These are phyloP conservation scores for Cinclus cinclus DNA, from an alignment of 2,113 vertebrate species.

Conservation along the genomic window DNA sequence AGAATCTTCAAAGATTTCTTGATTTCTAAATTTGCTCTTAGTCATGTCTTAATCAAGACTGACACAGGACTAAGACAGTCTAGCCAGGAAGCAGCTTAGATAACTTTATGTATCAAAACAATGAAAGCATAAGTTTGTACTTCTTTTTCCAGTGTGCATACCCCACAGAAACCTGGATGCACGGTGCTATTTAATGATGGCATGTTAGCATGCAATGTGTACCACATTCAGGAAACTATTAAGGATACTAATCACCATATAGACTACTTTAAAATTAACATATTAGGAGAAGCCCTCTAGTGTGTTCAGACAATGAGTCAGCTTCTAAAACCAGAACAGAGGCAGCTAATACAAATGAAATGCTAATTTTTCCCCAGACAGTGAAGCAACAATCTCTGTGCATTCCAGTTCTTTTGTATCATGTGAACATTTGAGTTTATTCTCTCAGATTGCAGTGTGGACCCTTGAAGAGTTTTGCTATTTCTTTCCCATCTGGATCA, in stretches of 20 bases:
- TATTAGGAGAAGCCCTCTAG: constrained; percentile 41
- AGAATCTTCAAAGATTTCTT: background rate
- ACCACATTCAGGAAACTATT: constrained; percentile 3
- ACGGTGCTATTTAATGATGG: background rate
- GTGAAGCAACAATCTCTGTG: constrained; percentile 48
- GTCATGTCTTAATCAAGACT: constrained; percentile 4
- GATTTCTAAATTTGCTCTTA: background rate
- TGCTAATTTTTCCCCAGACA: constrained; percentile 70
- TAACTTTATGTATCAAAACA: background rate
- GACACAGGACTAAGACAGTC: background rate
- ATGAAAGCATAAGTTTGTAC: background rate
- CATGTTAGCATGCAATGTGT: background rate
- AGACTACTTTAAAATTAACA: constrained; percentile 37
- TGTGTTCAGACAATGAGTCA: constrained; percentile 67
- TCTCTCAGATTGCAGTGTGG: background rate
- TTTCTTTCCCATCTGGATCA: background rate
- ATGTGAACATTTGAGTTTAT: constrained; percentile 45
- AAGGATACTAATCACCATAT: constrained; percentile 13
- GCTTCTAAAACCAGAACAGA: constrained; percentile 64
- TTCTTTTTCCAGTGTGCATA: background rate
- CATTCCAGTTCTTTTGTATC: constrained; percentile 59
- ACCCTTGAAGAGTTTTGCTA: background rate
- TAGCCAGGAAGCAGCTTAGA: background rate
- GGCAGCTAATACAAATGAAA: constrained; percentile 74
- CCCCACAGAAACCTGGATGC: background rate